A percentile compares a stretch with the other conserved stretches of the same genome.
These are phyloP conservation scores for Atlantisia rogersi DNA, from an alignment of 2,113 vertebrate species.

Conservation along the genomic window DNA sequence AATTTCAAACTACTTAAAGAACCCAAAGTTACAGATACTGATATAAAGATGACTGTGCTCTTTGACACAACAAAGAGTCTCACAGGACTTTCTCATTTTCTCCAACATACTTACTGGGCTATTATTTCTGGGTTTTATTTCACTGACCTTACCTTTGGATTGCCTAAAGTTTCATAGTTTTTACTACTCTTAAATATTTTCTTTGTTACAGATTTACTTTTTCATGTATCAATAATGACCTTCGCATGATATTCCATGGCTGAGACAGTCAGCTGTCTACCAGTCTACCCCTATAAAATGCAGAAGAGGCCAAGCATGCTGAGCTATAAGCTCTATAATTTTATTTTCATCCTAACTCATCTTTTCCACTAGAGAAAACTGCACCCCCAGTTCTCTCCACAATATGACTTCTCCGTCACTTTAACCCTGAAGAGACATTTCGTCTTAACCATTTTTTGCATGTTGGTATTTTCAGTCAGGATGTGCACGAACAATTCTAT, in stretches of 20 bases:
- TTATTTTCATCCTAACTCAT: background rate
- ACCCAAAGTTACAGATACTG: background rate
- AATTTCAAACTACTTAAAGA: background rate
- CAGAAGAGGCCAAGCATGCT: background rate
- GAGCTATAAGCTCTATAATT: background rate
- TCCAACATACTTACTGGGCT: background rate
- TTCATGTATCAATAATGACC: background rate
- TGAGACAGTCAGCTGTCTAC: background rate
- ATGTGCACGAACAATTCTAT: background rate
- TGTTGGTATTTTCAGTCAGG: background rate
- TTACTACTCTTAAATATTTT: background rate
- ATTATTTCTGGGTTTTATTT: background rate
- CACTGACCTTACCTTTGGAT: background rate
- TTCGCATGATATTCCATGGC: background rate
- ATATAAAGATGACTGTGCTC: background rate
- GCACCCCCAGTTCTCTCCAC: background rate
- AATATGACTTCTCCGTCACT: background rate
- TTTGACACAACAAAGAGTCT: background rate
- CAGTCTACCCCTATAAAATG: background rate
- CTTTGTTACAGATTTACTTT: background rate
- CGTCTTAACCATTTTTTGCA: background rate
- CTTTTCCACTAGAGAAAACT: background rate
- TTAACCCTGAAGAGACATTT: background rate
- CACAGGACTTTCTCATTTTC: background rate
- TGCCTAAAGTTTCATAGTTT: background rate